Conservation (phyloP, 2,113 vertebrate species). For the Apeltes quadracus region DNA sequence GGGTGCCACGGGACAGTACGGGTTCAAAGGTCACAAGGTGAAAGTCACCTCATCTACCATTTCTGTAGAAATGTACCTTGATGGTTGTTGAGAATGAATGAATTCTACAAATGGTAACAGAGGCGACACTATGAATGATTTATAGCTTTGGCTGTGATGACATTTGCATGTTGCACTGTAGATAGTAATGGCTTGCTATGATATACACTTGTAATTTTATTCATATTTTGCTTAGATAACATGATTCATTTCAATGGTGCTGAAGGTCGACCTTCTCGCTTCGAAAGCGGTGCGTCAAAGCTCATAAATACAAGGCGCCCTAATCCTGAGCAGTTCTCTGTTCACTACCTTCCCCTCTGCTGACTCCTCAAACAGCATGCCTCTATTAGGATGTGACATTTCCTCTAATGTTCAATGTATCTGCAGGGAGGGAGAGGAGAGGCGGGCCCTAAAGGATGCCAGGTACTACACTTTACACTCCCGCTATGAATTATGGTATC, state of each 20-base stretch:
- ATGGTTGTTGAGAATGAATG: slow-evolving; percentile 13
- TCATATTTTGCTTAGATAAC: slow-evolving; percentile 41
- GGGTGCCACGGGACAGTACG: slow-evolving; percentile 69
- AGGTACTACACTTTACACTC: slow-evolving; percentile 59
- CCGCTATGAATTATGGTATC: no score
- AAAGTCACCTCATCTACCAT: slow-evolving; percentile 6
- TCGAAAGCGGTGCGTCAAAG: neutral
- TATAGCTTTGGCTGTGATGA: slow-evolving; percentile 31
- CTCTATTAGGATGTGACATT: neutral
- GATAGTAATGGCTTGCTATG: slow-evolving; percentile 24
- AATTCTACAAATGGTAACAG: slow-evolving; percentile 13
- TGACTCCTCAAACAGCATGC: neutral
- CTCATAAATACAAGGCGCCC: slow-evolving; percentile 1
- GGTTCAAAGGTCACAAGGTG: slow-evolving; percentile 82
- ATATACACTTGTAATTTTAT: slow-evolving; percentile 46
- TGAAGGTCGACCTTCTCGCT: slow-evolving; percentile 51
- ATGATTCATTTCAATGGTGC: slow-evolving; percentile 46
- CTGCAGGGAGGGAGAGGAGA: slow-evolving; percentile 76
- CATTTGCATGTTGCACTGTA: slow-evolving; percentile 44
- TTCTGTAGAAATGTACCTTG: neutral
- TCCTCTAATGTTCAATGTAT: slow-evolving; percentile 18
- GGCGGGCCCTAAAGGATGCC: slow-evolving; percentile 64
- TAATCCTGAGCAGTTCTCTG: slow-evolving; percentile 5
- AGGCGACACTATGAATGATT: slow-evolving; percentile 45
- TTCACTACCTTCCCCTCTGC: neutral